Evolutionary conservation across 1,140 invertebrate species (phyloP), one percentile per base, ranked within the genome.

Genomic region (Drosophila nikananu): DNA sequence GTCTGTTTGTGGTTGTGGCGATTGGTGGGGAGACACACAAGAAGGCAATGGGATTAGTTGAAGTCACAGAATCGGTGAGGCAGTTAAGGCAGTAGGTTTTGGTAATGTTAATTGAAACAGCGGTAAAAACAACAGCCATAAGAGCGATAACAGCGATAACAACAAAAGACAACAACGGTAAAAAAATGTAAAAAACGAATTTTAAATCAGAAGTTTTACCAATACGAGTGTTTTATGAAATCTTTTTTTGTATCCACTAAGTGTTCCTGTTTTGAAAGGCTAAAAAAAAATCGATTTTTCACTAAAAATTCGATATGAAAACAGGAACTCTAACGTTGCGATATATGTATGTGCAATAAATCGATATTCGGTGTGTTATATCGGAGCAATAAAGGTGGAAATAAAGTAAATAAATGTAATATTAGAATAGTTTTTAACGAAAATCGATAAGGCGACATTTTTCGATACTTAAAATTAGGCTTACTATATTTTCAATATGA

Each of bases 1-100:
- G 51, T 92, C 91, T 92, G 54, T n/a, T 32, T 35, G 3, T 9
- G 2, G 32, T 25, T 25, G 25, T 27, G 25, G 25, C 25, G 25
- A 0, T 27, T 27, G 5, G 25, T 27, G 49, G 17, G 19, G 2
- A n/a, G 2, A 10, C 5, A 6, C 5, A 6, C 7, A 27, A 6
- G 17, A 15, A n/a, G 25, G n/a, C 12, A 23, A 23, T 1, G 30
- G 3, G 15, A 21, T 25, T 41, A 19, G 10, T 19, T 23, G 0
- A 9, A 44, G 19, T 30, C 27, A 3, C 0, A 12, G 5, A 9
- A 32, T 39, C 21, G 13, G 1, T 10, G 8, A 23, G 42, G 46
- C 65, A 21, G 37, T 39, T 52, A 17, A 42, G 70, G 35, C 19
- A 51, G 13, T 57, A 30, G 52, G 42, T 54, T 54, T 19, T 52